phyloP scores from a whole-genome alignment of 2,797 vertebrate species.

The Pogoniulus pusillus region DNA sequence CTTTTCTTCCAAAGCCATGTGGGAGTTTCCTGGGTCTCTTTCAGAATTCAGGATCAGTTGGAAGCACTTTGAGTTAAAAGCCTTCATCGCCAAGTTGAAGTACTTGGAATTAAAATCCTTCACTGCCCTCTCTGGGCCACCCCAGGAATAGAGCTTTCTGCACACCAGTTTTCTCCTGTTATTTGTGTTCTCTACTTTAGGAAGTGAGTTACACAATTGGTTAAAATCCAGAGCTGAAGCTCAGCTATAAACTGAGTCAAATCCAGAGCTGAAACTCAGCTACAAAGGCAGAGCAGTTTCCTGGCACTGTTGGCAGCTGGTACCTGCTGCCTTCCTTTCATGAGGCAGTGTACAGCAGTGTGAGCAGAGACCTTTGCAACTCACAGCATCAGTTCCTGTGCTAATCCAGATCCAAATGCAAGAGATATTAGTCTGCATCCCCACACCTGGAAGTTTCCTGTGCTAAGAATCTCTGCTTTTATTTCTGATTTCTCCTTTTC shows the following conservation, averaged over 20 bases:
- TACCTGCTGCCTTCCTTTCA: background rate
- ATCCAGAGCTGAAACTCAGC: too few relatives aligned
- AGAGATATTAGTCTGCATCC: background rate
- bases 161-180: background rate
- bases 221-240: background rate
- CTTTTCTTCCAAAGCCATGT: background rate
- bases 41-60: background rate
- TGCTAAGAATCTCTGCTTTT: background rate
- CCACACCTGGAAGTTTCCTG: background rate
- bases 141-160: background rate
- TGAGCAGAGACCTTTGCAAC: background rate
- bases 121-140: constrained; percentile 63
- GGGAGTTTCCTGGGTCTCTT: background rate
- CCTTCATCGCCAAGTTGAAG: background rate
- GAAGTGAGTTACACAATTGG: background rate
- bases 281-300: background rate
- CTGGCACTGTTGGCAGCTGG: background rate
- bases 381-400: background rate
- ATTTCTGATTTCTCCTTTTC: background rate
- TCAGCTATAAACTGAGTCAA: background rate
- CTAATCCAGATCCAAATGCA: background rate
- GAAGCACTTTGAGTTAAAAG: too few relatives aligned
- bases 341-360: background rate
- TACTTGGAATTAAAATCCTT: constrained; percentile 1
- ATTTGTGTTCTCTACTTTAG: background rate